These are phyloP conservation scores for Chrysina gloriosa DNA, from an alignment of 2,888 invertebrate species.

Conservation along the genomic window DNA sequence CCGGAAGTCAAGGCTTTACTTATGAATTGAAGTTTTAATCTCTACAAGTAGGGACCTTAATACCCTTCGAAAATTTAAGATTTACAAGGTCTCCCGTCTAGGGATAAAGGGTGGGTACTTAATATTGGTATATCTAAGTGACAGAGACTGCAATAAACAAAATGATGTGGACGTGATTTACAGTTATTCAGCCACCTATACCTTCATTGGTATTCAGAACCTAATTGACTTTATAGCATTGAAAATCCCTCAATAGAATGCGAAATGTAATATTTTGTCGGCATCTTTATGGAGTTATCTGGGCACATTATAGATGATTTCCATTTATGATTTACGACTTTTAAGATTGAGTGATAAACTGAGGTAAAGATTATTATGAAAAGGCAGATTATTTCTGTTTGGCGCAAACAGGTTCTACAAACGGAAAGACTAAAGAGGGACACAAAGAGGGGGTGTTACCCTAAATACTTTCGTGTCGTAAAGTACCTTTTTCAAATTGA, in stretches of 20 bases:
- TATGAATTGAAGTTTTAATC: no score
- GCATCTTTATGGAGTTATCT: conserved; percentile 51
- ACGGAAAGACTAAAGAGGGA: conserved; percentile 5
- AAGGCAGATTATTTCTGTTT: conserved; percentile 53
- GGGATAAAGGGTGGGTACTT: not conserved
- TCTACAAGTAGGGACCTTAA: no score
- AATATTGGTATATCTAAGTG: not conserved
- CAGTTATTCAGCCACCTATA: conserved; percentile 55
- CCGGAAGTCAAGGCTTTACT: no score
- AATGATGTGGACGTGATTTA: conserved; percentile 51
- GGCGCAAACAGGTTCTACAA: conserved; percentile 51
- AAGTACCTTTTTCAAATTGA: not conserved
- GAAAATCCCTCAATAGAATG: conserved; percentile 52
- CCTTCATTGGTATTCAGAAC: conserved; percentile 59
- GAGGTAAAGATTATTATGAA: conserved; percentile 51
- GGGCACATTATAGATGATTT: conserved; percentile 53
- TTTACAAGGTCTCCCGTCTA: not conserved
- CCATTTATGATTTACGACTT: conserved; percentile 54
- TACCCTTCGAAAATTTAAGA: conserved; percentile 3
- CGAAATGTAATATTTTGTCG: conserved; percentile 52
- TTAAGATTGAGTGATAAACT: conserved; percentile 54
- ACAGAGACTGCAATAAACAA: conserved; percentile 19
- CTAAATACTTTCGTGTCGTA: not conserved
- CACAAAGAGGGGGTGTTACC: conserved; percentile 11
- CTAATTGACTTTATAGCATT: conserved; percentile 55